Conservation (phyloP, 1,140 invertebrate genomes). For the Drosophila asahinai region DNA sequence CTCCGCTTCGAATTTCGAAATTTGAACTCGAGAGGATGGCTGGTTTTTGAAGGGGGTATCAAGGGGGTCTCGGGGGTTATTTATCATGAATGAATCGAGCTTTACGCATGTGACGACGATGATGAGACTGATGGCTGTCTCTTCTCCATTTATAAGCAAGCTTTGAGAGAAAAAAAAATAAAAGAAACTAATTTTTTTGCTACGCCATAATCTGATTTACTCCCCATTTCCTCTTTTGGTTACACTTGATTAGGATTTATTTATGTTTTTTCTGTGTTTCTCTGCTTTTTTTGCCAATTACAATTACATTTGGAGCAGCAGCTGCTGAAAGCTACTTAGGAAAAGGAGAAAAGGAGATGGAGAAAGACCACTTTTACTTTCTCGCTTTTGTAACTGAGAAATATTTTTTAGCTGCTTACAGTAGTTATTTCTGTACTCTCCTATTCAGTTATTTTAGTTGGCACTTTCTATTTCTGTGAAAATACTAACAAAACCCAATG, state of each 20-base stretch:
- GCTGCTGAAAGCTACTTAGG: constrained; percentile 57
- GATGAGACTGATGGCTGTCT: constrained; percentile 26
- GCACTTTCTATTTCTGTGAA: constrained; percentile 49
- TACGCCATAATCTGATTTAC: constrained; percentile 44
- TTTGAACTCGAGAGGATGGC: constrained; percentile 38
- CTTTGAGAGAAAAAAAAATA: not conserved
- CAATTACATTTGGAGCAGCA: constrained; percentile 76
- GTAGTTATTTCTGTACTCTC: constrained; percentile 26
- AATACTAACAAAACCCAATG: constrained; percentile 7
- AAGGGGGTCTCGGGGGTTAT: not conserved
- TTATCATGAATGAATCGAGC: constrained; percentile 73
- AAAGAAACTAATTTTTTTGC: constrained; percentile 21
- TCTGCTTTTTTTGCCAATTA: constrained; percentile 58
- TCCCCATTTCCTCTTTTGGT: constrained; percentile 41
- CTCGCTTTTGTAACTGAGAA: constrained; percentile 46
- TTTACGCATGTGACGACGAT: constrained; percentile 45
- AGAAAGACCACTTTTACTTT: constrained; percentile 60
- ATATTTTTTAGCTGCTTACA: constrained; percentile 33
- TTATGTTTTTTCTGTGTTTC: constrained; percentile 22
- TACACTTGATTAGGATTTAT: constrained; percentile 76
- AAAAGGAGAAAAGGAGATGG: not conserved
- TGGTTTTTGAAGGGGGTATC: constrained; percentile 19
- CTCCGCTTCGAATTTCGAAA: constrained; percentile 66
- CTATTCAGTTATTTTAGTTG: constrained; percentile 37
- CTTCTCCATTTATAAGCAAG: constrained; percentile 1